phyloP scores from a whole-genome alignment of 2,113 vertebrate species.

The Alces alces region DNA sequence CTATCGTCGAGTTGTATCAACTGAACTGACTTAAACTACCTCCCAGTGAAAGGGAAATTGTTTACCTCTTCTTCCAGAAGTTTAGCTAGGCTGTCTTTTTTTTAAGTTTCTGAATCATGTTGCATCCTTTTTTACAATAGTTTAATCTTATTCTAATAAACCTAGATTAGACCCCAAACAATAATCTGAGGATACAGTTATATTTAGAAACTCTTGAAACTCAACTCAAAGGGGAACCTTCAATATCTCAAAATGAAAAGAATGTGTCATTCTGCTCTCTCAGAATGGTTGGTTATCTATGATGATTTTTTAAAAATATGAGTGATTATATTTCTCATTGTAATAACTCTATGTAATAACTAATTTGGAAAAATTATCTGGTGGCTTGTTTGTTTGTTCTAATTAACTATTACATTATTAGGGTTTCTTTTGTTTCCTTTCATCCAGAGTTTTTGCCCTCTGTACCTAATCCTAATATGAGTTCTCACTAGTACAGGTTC shows the following conservation, averaged over 20 bases:
- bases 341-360: not conserved
- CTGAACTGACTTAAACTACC: not conserved
- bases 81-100: not conserved
- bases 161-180: not conserved
- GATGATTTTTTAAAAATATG: not conserved
- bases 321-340: not conserved
- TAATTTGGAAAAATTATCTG: not conserved
- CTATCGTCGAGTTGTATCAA: accelerated
- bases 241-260: not conserved
- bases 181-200: not conserved
- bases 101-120: not conserved
- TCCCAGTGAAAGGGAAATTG: not conserved
- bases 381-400: not conserved
- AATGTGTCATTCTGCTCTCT: not conserved
- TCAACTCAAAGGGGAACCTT: not conserved
- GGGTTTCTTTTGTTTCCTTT: not conserved
- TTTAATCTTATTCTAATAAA: not conserved
- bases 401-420: not conserved
- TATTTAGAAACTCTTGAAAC: not conserved
- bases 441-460: not conserved
- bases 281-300: not conserved
- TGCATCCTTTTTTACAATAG: not conserved
- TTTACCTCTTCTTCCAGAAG: not conserved
- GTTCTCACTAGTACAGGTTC: not conserved
- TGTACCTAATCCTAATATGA: accelerated